Conservation (phyloP, 2,113 vertebrate species). For the Hymenochirus boettgeri region DNA sequence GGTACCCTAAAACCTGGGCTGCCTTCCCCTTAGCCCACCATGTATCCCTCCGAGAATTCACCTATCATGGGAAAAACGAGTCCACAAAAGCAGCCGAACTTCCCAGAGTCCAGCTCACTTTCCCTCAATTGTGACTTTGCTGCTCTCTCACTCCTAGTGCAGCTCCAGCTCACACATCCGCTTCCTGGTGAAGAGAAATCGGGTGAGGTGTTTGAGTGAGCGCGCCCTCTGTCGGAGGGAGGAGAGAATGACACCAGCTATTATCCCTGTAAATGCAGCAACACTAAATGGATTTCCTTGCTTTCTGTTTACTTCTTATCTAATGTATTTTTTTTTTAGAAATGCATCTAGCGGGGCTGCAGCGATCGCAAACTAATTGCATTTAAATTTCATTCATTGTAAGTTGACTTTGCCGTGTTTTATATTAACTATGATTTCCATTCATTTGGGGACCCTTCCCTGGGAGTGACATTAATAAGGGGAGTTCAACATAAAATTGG, state of each 20-base stretch:
- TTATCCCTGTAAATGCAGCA: too few relatives aligned
- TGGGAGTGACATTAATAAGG: too few relatives aligned
- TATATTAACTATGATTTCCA: too few relatives aligned
- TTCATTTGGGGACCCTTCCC: too few relatives aligned
- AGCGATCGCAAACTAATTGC: too few relatives aligned
- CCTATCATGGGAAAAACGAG: conserved; percentile 26
- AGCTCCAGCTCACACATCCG: conserved; percentile 19
- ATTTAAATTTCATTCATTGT: too few relatives aligned
- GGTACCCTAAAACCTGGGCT: not conserved
- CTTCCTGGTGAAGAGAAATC: conserved; percentile 1
- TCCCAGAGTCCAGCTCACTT: not conserved
- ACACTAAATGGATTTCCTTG: too few relatives aligned
- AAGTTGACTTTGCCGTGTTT: too few relatives aligned
- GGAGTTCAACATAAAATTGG: too few relatives aligned
- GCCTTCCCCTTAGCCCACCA: not conserved
- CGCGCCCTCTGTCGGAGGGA: conserved; percentile 6
- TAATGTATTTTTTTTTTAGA: too few relatives aligned
- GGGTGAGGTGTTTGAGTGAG: not conserved
- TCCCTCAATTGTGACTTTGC: conserved; percentile 30
- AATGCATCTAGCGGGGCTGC: too few relatives aligned
- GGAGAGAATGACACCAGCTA: not conserved
- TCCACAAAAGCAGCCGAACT: not conserved
- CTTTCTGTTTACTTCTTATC: too few relatives aligned
- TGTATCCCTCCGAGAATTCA: not conserved
- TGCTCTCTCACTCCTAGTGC: conserved; percentile 8